phyloP scores from a whole-genome alignment of 64 coral and sea anemone species.

The Hydrozoanthus tunicans region DNA sequence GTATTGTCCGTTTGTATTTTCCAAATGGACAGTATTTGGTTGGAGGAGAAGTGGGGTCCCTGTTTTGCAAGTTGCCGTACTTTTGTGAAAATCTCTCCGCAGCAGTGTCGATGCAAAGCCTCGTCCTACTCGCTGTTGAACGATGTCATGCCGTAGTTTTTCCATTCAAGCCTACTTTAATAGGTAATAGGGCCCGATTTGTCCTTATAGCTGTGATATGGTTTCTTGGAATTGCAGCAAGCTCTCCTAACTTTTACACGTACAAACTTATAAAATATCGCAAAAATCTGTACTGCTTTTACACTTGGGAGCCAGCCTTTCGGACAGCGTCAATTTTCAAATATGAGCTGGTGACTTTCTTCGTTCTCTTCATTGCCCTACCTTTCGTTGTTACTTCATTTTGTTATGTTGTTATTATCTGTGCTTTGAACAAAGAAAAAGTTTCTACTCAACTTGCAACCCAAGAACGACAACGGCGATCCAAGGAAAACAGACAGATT shows the following conservation, averaged over 20 bases:
- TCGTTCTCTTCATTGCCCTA: slow-evolving; percentile 6
- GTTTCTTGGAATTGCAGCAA: slow-evolving; percentile 15
- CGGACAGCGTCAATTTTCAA: slow-evolving; percentile 12
- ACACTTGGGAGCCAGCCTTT: slow-evolving; percentile 19
- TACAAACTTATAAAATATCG: not conserved
- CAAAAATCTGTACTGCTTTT: not conserved
- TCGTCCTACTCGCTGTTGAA: slow-evolving; percentile 40
- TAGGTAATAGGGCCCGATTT: slow-evolving; percentile 21
- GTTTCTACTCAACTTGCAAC: slow-evolving; percentile 33
- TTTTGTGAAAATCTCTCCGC: slow-evolving; percentile 48
- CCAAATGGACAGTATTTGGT: not conserved
- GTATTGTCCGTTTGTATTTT: not conserved
- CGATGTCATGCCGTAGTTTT: slow-evolving; percentile 41
- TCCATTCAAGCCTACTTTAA: slow-evolving; percentile 22
- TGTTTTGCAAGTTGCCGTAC: slow-evolving; percentile 38
- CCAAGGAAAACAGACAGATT: slow-evolving; percentile 54
- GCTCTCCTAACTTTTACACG: slow-evolving; percentile 36
- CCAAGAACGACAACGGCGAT: slow-evolving; percentile 9
- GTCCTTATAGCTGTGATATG: slow-evolving; percentile 5
- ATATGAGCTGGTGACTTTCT: slow-evolving; percentile 32
- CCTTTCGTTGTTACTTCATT: slow-evolving; percentile 10
- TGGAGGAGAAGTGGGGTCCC: not conserved
- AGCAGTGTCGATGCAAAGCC: slow-evolving; percentile 54
- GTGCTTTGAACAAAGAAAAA: slow-evolving; percentile 36
- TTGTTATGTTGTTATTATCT: slow-evolving; percentile 33